phyloP scores from a whole-genome alignment of 2,888 invertebrate species.

The Junonia oenone region DNA sequence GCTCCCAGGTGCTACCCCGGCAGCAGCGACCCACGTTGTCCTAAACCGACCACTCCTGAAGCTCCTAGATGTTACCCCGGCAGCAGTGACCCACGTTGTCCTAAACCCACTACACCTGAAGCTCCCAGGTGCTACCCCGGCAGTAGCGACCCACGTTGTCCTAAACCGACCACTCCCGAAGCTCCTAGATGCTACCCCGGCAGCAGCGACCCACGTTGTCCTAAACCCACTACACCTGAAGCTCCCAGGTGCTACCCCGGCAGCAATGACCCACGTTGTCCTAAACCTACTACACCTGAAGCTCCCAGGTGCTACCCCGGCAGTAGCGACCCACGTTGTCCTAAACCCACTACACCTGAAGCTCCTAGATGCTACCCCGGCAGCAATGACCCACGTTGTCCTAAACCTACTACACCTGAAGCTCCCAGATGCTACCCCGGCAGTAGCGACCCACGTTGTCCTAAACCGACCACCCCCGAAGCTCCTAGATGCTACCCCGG shows the following conservation, averaged over 20 bases:
- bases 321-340: constrained; percentile 36
- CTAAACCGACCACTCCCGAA: constrained; percentile 35
- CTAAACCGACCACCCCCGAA: constrained; percentile 35
- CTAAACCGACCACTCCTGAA: constrained; percentile 39
- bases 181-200: constrained; percentile 46
- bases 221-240: constrained; percentile 38
- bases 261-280: constrained; percentile 38
- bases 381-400: constrained; percentile 40
- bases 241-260: constrained; percentile 38
- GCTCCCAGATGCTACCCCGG: constrained; percentile 47
- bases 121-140: constrained; percentile 44
- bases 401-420: constrained; percentile 34
- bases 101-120: constrained; percentile 36
- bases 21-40: constrained; percentile 35
- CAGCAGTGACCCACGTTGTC: constrained; percentile 42
- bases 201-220: constrained; percentile 44
- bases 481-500: constrained; percentile 39
- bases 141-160: constrained; percentile 44
- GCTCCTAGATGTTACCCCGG: constrained; percentile 41
- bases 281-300: constrained; percentile 38
- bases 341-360: constrained; percentile 33
- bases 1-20: constrained; percentile 41
- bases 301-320: constrained; percentile 38
- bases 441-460: constrained; percentile 46
- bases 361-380: constrained; percentile 45